Evolutionary conservation across 2,888 invertebrate species (phyloP).

Genomic region (Andrena flavipes): DNA sequence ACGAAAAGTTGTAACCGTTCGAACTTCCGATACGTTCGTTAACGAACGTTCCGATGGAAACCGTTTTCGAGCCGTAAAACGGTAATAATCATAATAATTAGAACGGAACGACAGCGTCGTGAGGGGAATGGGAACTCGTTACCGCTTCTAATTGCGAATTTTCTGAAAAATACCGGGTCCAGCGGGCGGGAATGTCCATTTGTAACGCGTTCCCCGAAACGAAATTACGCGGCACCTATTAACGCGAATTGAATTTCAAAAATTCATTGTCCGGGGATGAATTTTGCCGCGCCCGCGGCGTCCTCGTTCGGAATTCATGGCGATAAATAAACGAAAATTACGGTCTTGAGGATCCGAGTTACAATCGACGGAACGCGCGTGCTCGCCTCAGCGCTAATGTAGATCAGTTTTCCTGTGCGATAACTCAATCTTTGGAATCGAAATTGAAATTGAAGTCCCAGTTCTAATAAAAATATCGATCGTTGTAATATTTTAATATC

Average conservation of each 20-base stretch:
- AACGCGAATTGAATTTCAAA: conserved; percentile 48
- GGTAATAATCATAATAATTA: conserved; percentile 16
- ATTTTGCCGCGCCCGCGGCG: conserved; percentile 7
- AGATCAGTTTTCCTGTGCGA: background rate
- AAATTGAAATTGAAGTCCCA: too few relatives aligned
- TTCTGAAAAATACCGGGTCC: background rate
- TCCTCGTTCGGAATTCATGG: conserved; percentile 32
- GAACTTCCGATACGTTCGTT: conserved; percentile 30
- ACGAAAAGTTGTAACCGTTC: conserved; percentile 18
- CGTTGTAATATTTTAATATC: too few relatives aligned
- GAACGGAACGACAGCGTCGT: background rate
- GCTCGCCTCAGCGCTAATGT: too few relatives aligned
- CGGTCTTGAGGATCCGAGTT: conserved; percentile 12
- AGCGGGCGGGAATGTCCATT: background rate
- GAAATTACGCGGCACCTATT: conserved; percentile 16
- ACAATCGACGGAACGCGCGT: background rate
- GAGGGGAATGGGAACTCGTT: background rate
- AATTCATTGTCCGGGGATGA: conserved; percentile 31
- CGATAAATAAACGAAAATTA: conserved; percentile 40
- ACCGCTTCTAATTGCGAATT: conserved; percentile 13
- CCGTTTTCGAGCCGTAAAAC: conserved; percentile 1
- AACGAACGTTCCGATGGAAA: conserved; percentile 25
- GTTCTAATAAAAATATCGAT: too few relatives aligned
- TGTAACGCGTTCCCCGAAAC: background rate
- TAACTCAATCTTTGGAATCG: background rate